These are phyloP conservation scores for Sarcoramphus papa DNA, from an alignment of 2,797 vertebrate species.

Conservation along the genomic window DNA sequence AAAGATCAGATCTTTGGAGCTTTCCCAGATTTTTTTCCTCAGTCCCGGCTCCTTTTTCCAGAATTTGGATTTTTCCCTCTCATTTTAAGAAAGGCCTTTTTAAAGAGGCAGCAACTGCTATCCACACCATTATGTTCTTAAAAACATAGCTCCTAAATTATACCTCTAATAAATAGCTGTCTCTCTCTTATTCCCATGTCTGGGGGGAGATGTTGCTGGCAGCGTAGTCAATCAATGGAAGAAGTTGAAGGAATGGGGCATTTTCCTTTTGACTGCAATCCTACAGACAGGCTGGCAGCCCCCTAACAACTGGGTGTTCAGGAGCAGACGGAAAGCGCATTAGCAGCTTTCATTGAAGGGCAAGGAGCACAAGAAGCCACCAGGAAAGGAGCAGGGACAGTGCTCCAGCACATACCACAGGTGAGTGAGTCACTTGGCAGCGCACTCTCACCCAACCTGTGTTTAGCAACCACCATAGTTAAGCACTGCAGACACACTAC, in stretches of 20 bases:
- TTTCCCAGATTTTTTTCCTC: not conserved
- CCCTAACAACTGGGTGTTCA: not conserved
- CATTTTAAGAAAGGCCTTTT: not conserved
- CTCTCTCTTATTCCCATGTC: rapidly evolving
- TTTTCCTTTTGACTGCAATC: not conserved
- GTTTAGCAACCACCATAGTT: not conserved
- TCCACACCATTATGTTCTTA: not conserved
- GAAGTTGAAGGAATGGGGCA: not conserved
- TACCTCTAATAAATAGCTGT: not conserved
- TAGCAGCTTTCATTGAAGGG: not conserved
- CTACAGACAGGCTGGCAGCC: not conserved
- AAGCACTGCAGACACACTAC: not conserved
- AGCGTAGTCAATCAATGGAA: not conserved
- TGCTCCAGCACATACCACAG: not conserved
- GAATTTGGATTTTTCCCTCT: not conserved
- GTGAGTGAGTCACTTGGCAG: not conserved
- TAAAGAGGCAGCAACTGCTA: not conserved
- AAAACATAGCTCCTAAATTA: not conserved
- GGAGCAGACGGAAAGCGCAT: not conserved
- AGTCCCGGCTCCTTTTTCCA: not conserved
- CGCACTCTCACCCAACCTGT: not conserved
- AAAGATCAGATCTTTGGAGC: not conserved
- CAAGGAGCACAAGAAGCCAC: not conserved
- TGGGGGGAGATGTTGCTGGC: not conserved
- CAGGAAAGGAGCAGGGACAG: not conserved